Conservation (phyloP, 2,888 invertebrate species). For the Philonicus albiceps region DNA sequence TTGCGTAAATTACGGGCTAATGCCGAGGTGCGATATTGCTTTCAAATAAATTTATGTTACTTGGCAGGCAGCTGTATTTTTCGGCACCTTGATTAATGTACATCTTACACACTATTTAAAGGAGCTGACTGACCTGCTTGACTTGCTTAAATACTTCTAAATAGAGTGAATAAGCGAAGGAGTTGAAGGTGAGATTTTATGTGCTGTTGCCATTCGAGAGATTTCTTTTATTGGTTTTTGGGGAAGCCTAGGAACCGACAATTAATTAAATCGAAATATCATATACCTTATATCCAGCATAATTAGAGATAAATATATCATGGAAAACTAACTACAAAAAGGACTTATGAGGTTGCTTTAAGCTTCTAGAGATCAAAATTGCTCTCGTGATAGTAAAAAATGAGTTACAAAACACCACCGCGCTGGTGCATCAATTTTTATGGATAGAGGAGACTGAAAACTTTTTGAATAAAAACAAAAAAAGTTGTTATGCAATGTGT, state of each 20-base stretch:
- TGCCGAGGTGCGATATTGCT: conserved; percentile 5
- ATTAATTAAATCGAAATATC: no score
- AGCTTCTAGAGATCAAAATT: no score
- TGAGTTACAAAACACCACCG: no score
- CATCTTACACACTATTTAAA: neutral
- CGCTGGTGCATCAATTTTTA: no score
- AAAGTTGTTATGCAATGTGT: no score
- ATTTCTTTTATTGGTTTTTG: neutral
- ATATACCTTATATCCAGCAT: no score
- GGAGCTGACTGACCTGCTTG: neutral
- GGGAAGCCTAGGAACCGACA: neutral
- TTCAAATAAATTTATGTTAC: neutral
- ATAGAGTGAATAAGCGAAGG: neutral
- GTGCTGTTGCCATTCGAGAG: neutral
- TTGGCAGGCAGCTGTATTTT: neutral
- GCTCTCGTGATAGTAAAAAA: no score
- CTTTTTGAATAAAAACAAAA: no score
- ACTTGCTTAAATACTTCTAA: neutral
- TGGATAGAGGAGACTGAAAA: no score
- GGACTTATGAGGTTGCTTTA: no score
- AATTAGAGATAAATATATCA: no score
- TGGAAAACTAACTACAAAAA: no score
- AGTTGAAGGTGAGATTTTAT: neutral
- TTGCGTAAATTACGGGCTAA: conserved; percentile 5
- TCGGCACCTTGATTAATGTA: neutral